phyloP scores from a whole-genome alignment of 2,113 vertebrate species.

The Tupaia tana region DNA sequence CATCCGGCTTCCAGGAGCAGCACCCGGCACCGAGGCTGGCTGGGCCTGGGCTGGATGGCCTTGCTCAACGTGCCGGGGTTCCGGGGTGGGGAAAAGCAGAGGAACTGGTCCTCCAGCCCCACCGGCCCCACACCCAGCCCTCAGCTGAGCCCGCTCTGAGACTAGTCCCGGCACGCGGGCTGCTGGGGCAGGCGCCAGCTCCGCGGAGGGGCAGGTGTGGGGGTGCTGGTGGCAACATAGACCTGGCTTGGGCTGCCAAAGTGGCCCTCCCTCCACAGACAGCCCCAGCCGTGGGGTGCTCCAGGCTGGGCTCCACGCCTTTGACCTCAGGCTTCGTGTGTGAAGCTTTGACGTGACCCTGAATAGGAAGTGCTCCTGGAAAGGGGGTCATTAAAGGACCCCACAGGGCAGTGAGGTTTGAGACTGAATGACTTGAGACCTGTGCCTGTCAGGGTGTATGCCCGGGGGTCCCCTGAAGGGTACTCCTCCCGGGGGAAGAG shows the following conservation, averaged over 20 bases:
- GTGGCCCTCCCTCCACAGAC: neutral
- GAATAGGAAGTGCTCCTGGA: neutral
- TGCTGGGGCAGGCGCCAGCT: neutral
- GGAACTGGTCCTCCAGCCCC: conserved; percentile 65
- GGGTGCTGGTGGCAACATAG: neutral
- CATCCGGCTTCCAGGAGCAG: neutral
- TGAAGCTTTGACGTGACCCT: neutral
- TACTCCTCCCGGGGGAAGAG: neutral
- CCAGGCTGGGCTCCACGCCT: neutral
- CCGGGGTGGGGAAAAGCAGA: neutral
- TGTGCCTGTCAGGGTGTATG: rapidly evolving
- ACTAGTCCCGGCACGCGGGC: conserved; percentile 52
- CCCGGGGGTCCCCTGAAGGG: neutral
- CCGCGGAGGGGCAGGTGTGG: neutral
- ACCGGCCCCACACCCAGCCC: neutral
- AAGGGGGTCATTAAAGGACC: neutral
- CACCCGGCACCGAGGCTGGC: neutral
- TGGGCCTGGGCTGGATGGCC: neutral
- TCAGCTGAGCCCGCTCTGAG: conserved; percentile 28
- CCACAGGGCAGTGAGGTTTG: neutral
- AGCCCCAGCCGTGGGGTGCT: rapidly evolving
- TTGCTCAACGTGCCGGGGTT: neutral
- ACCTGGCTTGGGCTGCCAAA: neutral
- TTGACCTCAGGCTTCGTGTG: neutral
- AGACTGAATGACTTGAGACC: neutral